Evolutionary conservation across 2,113 vertebrate genomes (phyloP).

Genomic region (Haemorhous mexicanus): DNA sequence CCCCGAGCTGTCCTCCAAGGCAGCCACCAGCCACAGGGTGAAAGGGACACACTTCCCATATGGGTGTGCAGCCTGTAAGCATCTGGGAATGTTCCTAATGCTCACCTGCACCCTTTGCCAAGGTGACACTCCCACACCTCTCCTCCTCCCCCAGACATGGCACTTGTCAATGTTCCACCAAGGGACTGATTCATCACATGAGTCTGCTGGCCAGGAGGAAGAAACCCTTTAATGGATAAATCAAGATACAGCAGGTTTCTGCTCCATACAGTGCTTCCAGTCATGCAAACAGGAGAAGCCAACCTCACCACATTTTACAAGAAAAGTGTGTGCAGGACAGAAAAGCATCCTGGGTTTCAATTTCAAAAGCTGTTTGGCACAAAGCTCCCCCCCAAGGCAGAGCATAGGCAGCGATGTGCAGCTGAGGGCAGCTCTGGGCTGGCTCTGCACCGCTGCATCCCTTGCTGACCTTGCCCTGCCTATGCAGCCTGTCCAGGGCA

Average conservation of each 20-base stretch:
- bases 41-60: not conserved
- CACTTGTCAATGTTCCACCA: not conserved
- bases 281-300: not conserved
- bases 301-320: not conserved
- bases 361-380: not conserved
- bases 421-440: not conserved
- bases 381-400: not conserved
- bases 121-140: not conserved
- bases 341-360: not conserved
- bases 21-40: not conserved
- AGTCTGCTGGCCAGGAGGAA: not conserved
- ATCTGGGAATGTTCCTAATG: not conserved
- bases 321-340: not conserved
- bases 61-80: not conserved
- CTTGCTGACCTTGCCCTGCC: not conserved
- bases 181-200: accelerated
- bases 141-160: not conserved
- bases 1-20: not conserved
- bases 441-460: not conserved
- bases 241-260: accelerated
- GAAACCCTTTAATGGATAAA: not conserved
- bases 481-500: not conserved
- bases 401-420: accelerated
- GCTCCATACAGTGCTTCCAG: not conserved
- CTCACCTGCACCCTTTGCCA: not conserved